Conservation (phyloP, 2,797 vertebrate species). For the Acanthurus leucopareius region DNA sequence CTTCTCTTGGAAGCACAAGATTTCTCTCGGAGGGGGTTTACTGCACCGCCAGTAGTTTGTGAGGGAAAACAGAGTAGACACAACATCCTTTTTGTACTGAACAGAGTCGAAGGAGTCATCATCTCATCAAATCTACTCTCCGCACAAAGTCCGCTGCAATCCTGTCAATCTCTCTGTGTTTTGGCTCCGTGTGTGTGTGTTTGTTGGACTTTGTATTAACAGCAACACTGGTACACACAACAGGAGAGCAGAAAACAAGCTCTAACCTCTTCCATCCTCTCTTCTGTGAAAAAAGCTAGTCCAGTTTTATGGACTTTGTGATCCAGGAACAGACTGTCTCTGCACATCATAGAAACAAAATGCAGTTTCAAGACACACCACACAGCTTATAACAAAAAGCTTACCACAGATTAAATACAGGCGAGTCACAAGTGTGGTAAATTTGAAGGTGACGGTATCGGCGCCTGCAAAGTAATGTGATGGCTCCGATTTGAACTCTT, state of each 20-base stretch:
- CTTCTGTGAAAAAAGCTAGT: background rate
- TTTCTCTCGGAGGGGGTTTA: slow-evolving; percentile 4
- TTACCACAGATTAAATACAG: background rate
- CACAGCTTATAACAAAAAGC: background rate
- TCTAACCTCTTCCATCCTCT: background rate
- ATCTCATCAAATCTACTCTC: slow-evolving; percentile 54
- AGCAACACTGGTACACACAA: background rate
- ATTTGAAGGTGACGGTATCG: background rate
- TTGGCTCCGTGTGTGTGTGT: background rate
- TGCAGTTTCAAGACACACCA: background rate
- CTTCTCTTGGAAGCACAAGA: slow-evolving; percentile 7
- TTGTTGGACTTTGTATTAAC: background rate
- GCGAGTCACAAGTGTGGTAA: background rate
- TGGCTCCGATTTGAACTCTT: background rate
- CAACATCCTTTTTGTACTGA: slow-evolving; percentile 69
- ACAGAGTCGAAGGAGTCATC: slow-evolving; percentile 66
- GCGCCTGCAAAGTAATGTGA: background rate
- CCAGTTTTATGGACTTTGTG: background rate
- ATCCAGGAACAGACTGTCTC: slow-evolving; percentile 3
- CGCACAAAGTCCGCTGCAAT: slow-evolving; percentile 40
- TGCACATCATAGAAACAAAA: background rate
- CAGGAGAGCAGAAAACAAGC: background rate
- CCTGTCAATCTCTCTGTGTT: background rate
- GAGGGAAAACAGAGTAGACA: slow-evolving; percentile 60
- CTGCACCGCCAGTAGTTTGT: background rate